Evolutionary conservation across 2,797 vertebrate species (phyloP).

Genomic region (Pipistrellus pipistrellus): DNA sequence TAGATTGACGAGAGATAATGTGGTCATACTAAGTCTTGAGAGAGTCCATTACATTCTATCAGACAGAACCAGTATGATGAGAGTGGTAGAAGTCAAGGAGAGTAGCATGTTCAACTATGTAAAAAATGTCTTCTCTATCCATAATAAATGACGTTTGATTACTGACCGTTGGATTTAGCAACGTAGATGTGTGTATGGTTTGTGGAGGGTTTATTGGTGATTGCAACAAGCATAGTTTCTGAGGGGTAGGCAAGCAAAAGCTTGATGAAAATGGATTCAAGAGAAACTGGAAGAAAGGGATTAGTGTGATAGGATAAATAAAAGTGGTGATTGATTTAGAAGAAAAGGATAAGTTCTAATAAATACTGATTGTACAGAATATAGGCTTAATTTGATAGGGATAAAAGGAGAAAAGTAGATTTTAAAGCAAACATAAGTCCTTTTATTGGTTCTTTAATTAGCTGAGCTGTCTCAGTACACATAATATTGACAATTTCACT

Average conservation of each 20-base stretch:
- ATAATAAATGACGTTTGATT: background rate
- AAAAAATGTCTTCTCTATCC: background rate
- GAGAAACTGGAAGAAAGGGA: background rate
- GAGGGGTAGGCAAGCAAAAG: background rate
- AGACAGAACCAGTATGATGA: background rate
- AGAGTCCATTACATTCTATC: background rate
- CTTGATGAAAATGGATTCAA: background rate
- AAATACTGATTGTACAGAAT: slow-evolving; percentile 31
- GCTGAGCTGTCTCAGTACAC: background rate
- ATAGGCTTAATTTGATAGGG: slow-evolving; percentile 27
- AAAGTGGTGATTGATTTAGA: background rate
- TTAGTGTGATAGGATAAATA: background rate
- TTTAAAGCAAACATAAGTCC: slow-evolving; percentile 51
- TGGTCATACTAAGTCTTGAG: background rate
- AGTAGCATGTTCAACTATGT: background rate
- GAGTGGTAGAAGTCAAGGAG: background rate
- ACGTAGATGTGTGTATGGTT: background rate
- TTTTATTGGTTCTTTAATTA: slow-evolving; percentile 48
- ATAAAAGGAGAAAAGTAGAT: background rate
- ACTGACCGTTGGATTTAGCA: background rate
- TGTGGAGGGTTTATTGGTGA: background rate
- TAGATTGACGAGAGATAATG: background rate
- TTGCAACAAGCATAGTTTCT: background rate
- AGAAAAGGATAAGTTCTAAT: slow-evolving; percentile 34
- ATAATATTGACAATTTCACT: background rate